A percentile compares a stretch with the other conserved stretches of the same genome.
These are phyloP conservation scores for Syritta pipiens DNA, from an alignment of 2,888 invertebrate species.

Conservation along the genomic window DNA sequence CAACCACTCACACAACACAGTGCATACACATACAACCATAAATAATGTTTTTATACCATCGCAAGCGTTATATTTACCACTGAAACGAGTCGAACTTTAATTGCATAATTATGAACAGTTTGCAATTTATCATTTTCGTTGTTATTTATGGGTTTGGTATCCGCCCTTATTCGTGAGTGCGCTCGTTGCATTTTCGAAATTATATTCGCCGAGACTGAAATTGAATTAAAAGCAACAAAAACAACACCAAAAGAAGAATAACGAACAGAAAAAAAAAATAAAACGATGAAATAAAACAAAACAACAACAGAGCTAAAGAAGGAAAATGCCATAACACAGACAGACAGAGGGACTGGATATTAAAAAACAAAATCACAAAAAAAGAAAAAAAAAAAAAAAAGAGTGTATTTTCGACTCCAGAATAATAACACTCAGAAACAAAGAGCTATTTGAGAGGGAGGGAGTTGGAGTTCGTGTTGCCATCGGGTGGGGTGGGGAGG, in stretches of 20 bases:
- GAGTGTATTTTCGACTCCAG: conserved; percentile 2
- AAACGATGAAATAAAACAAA: conserved; percentile 56
- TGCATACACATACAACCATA: conserved; percentile 33
- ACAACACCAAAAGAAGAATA: conserved; percentile 24
- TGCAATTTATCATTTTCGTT: conserved; percentile 79
- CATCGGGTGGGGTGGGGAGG: conserved; percentile 17
- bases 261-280: conserved; percentile 40
- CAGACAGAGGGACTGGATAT: conserved; percentile 49
- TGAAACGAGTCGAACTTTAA: conserved; percentile 77
- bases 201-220: conserved; percentile 67
- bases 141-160: conserved; percentile 73
- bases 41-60: conserved; percentile 66
- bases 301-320: conserved; percentile 61
- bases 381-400: conserved; percentile 17
- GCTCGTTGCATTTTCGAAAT: conserved; percentile 69
- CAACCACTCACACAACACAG: conserved; percentile 9
- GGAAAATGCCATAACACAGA: conserved; percentile 49
- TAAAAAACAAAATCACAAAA: conserved; percentile 19
- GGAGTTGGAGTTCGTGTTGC: background rate
- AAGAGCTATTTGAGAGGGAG: conserved; percentile 27
- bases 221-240: conserved; percentile 67
- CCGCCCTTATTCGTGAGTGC: conserved; percentile 71
- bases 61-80: conserved; percentile 68
- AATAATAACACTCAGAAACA: conserved; percentile 48
- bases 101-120: conserved; percentile 80